Percentiles rank a stretch among this genome's conserved stretches.
These are phyloP conservation scores for Casuarius casuarius DNA, from an alignment of 2,113 vertebrate genomes.

Conservation along the genomic window DNA sequence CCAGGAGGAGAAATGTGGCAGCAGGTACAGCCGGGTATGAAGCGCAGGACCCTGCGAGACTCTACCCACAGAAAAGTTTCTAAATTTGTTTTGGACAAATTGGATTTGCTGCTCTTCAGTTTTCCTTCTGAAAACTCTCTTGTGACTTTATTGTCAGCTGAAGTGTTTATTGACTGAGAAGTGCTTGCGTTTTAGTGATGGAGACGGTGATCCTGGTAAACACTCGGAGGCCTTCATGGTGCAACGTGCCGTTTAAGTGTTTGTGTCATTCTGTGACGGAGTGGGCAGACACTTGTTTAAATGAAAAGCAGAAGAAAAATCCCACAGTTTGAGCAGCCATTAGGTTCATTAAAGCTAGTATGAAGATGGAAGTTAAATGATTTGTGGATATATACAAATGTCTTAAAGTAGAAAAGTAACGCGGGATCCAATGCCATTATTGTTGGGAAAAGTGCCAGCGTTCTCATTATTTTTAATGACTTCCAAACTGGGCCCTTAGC, in stretches of 20 bases:
- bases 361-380: conserved; percentile 3
- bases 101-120: conserved; percentile 43
- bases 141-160: conserved; percentile 39
- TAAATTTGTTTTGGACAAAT: conserved; percentile 43
- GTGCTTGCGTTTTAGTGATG: conserved; percentile 26
- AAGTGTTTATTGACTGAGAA: conserved; percentile 58
- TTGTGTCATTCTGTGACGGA: conserved; percentile 27
- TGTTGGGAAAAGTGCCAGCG: conserved; percentile 46
- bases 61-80: neutral
- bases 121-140: conserved; percentile 51
- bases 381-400: conserved; percentile 28
- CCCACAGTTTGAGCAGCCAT: neutral
- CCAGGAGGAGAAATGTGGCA: neutral
- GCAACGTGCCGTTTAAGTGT: conserved; percentile 17
- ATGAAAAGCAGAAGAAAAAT: conserved; percentile 34
- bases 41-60: neutral
- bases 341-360: conserved; percentile 39
- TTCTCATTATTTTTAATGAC: conserved; percentile 56
- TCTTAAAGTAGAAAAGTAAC: neutral
- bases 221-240: neutral
- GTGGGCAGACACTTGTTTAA: conserved; percentile 29
- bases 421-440: neutral
- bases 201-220: conserved; percentile 18
- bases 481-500: conserved; percentile 16
- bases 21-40: neutral